Evolutionary conservation across 2,888 invertebrate species (phyloP).

Genomic region (Neocrepidodera transversa): DNA sequence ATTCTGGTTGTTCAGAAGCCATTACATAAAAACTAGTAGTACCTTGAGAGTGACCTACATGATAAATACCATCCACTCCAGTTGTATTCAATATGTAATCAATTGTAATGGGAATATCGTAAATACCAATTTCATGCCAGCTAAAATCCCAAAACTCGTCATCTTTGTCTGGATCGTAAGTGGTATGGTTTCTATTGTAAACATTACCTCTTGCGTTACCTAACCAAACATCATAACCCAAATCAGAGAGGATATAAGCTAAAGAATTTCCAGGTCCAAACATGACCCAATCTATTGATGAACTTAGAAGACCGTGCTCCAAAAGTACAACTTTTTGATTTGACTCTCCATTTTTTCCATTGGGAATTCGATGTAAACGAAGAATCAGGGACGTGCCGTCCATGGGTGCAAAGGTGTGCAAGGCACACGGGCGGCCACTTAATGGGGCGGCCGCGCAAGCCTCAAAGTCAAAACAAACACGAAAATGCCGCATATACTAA

Average conservation of each 20-base stretch:
- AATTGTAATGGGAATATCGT: slow-evolving; percentile 82
- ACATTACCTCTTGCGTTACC: slow-evolving; percentile 49
- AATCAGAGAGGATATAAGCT: slow-evolving; percentile 44
- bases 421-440: no score
- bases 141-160: slow-evolving; percentile 63
- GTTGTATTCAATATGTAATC: slow-evolving; percentile 71
- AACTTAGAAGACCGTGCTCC: not conserved
- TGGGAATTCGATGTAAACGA: not conserved
- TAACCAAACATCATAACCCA: slow-evolving; percentile 53
- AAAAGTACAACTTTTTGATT: not conserved
- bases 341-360: not conserved
- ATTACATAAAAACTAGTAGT: slow-evolving; percentile 65
- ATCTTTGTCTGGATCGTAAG: slow-evolving; percentile 39
- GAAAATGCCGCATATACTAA: no score
- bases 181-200: slow-evolving; percentile 43
- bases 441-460: no score
- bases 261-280: slow-evolving; percentile 45
- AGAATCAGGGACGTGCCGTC: no score
- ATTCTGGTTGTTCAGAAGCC: slow-evolving; percentile 70
- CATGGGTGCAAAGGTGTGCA: no score
- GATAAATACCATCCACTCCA: slow-evolving; percentile 69
- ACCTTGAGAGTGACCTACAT: slow-evolving; percentile 84
- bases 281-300: not conserved
- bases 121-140: slow-evolving; percentile 83
- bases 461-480: no score